phyloP scores from a whole-genome alignment of 1,140 invertebrate species.

The Formica selysi region DNA sequence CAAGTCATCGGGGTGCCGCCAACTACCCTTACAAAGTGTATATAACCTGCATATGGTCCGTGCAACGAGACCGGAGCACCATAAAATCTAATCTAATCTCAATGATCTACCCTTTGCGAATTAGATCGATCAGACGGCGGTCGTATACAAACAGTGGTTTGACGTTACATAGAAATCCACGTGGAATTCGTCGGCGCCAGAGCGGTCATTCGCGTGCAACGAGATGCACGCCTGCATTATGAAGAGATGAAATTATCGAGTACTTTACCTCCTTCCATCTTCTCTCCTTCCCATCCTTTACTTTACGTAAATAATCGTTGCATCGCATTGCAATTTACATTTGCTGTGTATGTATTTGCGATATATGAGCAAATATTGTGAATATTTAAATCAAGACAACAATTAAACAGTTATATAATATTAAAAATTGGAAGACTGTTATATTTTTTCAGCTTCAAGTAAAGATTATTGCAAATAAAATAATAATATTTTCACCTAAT shows the following conservation, averaged over 20 bases:
- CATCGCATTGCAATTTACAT: background rate
- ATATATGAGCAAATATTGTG: background rate
- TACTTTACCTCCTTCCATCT: constrained; percentile 54
- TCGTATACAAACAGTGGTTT: constrained; percentile 74
- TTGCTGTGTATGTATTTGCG: background rate
- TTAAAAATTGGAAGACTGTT: background rate
- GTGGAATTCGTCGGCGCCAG: constrained; percentile 58
- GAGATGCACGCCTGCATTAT: constrained; percentile 61
- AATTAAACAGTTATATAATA: background rate
- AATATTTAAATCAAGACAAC: background rate
- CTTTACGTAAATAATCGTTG: constrained; percentile 16
- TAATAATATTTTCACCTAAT: background rate
- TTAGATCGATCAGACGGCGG: constrained; percentile 68
- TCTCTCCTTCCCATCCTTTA: background rate
- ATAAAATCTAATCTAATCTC: constrained; percentile 75
- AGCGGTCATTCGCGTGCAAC: constrained; percentile 41
- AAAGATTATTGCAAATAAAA: background rate
- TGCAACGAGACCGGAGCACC: constrained; percentile 51
- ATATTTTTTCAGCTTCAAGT: background rate
- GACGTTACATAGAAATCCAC: constrained; percentile 70
- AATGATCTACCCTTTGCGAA: constrained; percentile 74
- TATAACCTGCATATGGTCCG: constrained; percentile 73
- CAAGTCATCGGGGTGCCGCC: constrained; percentile 15
- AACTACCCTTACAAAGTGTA: constrained; percentile 61
- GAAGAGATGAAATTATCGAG: constrained; percentile 61